Percentiles rank a stretch among this genome's conserved stretches.
Conservation (phyloP, 2,797 vertebrate species). For the Anabacerthia variegaticeps region DNA sequence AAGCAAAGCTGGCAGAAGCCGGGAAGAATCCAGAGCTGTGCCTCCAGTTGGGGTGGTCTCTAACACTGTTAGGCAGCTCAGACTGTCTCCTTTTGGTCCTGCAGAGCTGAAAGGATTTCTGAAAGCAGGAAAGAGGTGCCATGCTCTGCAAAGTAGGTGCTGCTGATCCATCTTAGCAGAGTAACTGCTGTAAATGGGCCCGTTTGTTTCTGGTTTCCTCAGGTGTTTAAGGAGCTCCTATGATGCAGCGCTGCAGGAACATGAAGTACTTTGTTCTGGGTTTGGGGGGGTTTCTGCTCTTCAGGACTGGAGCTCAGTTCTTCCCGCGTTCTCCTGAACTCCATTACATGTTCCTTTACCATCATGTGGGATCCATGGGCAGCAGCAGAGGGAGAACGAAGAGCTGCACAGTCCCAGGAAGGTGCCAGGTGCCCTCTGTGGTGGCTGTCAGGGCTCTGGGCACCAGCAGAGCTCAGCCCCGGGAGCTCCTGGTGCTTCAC, state of each 20-base stretch:
- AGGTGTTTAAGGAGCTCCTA: no score
- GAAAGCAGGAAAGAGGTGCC: not conserved
- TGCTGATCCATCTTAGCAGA: rapidly evolving
- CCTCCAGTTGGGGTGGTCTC: no score
- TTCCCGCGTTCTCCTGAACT: not conserved
- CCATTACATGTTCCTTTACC: not conserved
- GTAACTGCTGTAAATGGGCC: rapidly evolving
- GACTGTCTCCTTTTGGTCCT: not conserved
- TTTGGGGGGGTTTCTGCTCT: not conserved
- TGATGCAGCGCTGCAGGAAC: not conserved
- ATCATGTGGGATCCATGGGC: not conserved
- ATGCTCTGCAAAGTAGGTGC: rapidly evolving
- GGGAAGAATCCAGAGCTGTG: rapidly evolving
- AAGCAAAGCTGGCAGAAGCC: not conserved
- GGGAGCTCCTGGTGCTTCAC: not conserved
- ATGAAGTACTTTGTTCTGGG: not conserved
- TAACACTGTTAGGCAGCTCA: rapidly evolving
- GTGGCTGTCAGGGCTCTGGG: not conserved
- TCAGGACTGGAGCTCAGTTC: not conserved
- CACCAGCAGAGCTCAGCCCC: no score
- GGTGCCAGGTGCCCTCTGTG: not conserved
- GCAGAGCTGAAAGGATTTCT: not conserved
- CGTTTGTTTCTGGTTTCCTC: not conserved
- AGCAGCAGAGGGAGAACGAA: not conserved
- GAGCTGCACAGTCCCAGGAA: not conserved